Base-by-base conservation (phyloP, 2,888 invertebrate species). In the Lasioglossum zephyrum region DNA sequence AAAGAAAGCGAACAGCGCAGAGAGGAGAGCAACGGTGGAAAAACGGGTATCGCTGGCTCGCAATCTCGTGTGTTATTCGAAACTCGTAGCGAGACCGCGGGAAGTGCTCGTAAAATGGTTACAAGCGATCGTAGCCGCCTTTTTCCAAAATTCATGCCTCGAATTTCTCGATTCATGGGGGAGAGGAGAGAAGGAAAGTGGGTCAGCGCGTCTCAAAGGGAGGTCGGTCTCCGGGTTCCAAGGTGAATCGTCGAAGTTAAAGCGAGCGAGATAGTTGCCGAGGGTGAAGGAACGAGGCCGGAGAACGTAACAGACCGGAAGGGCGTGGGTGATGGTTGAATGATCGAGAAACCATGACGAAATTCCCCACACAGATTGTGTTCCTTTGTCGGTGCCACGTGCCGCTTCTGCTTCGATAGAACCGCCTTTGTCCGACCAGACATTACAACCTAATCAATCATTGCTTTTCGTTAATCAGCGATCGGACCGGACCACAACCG, bases 201-300 rank as follows among this genome's bases (percentile, higher is more conserved):
- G 90, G 90, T 90, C 90, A 90, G 82, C 70, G 83, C 78, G 77
- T 87, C 81, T 89, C 90, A 87, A 85, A 90, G 90, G 85, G 79
- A 87, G 85, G 72, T 47, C 73, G 81, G 73, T 77, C 72, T 60
- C 26, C 60, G 60, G 73, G 79, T 82, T 79, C 86, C 77, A 88
- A 88, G 88, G 88, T 85, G 88, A 88, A 85, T 88, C 85, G 85
- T 66, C 26, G 70, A 81, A 79, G 88, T 82, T 88, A 82, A 83
- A 87, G 87, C 78, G 86, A 86, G 87, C 53, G 79, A 77, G 75
- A 78, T 70, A 60, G 69, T 11, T 79, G 69, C 76, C 81, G 70
- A 75, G 79, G 74, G 77, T 79, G 66, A 81, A 72, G 60, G 72
- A 76, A 47, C 73, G 44, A 60, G 39, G 69, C 41, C 76, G 41